A percentile compares a stretch with the other conserved stretches of the same genome.
phyloP scores from a whole-genome alignment of 2,888 invertebrate genomes.

The Malacosoma neustria region DNA sequence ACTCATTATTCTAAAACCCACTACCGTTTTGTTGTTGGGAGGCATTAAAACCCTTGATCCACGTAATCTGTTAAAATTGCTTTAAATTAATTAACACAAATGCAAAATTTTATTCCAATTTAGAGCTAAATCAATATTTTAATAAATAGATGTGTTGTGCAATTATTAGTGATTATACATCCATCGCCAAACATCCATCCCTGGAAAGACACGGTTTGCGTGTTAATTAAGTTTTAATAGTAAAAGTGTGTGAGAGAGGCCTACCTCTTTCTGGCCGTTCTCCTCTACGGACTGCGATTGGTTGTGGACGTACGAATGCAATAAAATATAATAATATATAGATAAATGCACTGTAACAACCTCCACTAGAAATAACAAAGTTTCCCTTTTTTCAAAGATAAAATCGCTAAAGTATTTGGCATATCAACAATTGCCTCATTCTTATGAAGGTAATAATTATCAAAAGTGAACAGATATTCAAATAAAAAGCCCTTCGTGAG shows the following conservation, averaged over 20 bases:
- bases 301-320: conserved; percentile 74
- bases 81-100: conserved; percentile 24
- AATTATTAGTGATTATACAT: conserved; percentile 8
- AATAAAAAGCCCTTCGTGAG: conserved; percentile 63
- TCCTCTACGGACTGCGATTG: conserved; percentile 75
- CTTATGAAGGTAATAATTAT: conserved; percentile 52
- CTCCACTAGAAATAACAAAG: conserved; percentile 57
- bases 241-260: conserved; percentile 51
- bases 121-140: background rate
- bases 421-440: conserved; percentile 56
- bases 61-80: conserved; percentile 59
- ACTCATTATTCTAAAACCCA: conserved; percentile 55
- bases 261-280: conserved; percentile 73
- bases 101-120: conserved; percentile 5
- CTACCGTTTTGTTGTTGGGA: conserved; percentile 54
- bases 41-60: conserved; percentile 57
- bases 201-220: conserved; percentile 12
- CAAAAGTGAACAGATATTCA: conserved; percentile 50
- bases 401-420: conserved; percentile 46
- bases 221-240: conserved; percentile 7
- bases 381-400: conserved; percentile 42
- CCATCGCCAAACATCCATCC: conserved; percentile 32
- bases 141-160: background rate
- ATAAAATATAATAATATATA: conserved; percentile 73
- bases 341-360: conserved; percentile 71